Conservation (phyloP, 2,888 invertebrate genomes). For the Stictocephala bisonia region DNA sequence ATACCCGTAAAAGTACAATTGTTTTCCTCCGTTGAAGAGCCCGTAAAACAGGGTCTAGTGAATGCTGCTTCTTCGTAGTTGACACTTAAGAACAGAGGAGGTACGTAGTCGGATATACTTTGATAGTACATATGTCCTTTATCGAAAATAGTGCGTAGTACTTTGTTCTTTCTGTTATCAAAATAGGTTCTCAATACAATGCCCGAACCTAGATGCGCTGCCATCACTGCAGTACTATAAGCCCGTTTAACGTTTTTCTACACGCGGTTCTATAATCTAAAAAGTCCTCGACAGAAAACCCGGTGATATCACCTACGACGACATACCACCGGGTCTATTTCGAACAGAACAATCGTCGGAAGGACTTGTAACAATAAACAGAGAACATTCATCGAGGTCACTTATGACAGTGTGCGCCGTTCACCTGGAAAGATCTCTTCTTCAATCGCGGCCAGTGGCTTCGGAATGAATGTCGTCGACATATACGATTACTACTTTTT, state of each 20-base stretch:
- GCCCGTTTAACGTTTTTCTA: no score
- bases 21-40: neutral
- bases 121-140: neutral
- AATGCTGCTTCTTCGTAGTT: neutral
- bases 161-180: neutral
- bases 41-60: neutral
- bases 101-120: neutral
- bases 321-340: no score
- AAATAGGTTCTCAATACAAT: neutral
- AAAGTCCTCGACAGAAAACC: no score
- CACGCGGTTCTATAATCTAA: no score
- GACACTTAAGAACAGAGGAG: neutral
- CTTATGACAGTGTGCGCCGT: no score
- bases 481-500: constrained; percentile 11
- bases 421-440: no score
- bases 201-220: neutral
- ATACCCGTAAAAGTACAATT: neutral
- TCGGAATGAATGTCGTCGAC: neutral
- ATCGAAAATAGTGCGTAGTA: neutral
- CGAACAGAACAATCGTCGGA: no score
- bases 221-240: no score
- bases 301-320: no score
- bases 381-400: no score
- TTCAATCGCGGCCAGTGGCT: no score
- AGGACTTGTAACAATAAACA: no score